These are phyloP conservation scores for Centroberyx gerrardi DNA, from an alignment of 2,797 vertebrate genomes.

Conservation along the genomic window DNA sequence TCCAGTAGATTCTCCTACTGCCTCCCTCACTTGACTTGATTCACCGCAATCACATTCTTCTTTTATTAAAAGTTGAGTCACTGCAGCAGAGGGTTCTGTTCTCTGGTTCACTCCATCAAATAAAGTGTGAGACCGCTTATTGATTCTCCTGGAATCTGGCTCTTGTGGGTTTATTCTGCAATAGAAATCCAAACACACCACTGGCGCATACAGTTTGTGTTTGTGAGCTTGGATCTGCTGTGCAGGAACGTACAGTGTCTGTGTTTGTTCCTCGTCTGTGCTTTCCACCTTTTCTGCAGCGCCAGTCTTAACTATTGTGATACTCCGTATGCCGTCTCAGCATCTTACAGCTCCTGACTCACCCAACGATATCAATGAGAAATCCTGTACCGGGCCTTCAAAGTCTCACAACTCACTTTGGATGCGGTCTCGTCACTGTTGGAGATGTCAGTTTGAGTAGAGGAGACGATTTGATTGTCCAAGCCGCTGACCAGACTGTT, in stretches of 20 bases:
- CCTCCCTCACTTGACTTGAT: neutral
- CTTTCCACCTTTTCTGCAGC: neutral
- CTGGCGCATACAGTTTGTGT: slow-evolving; percentile 20
- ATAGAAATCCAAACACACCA: slow-evolving; percentile 13
- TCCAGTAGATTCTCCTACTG: neutral
- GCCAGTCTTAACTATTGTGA: neutral
- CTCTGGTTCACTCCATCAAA: neutral
- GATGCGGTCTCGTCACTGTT: too few relatives aligned
- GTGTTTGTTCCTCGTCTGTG: neutral
- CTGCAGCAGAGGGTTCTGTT: neutral
- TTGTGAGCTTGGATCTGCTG: neutral
- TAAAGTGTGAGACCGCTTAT: slow-evolving; percentile 11
- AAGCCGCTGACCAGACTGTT: neutral
- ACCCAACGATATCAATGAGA: too few relatives aligned
- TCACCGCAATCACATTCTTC: neutral
- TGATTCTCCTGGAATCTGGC: slow-evolving; percentile 16
- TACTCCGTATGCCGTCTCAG: neutral
- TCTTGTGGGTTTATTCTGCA: slow-evolving; percentile 31
- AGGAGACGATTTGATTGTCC: neutral
- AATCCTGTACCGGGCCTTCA: too few relatives aligned
- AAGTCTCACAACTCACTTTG: too few relatives aligned
- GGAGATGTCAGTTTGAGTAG: neutral
- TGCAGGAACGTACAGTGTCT: slow-evolving; percentile 3
- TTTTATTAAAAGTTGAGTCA: neutral
- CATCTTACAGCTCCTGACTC: too few relatives aligned